Base-by-base conservation (phyloP, 2,888 invertebrate genomes). In the Dicyrtomina minuta region DNA sequence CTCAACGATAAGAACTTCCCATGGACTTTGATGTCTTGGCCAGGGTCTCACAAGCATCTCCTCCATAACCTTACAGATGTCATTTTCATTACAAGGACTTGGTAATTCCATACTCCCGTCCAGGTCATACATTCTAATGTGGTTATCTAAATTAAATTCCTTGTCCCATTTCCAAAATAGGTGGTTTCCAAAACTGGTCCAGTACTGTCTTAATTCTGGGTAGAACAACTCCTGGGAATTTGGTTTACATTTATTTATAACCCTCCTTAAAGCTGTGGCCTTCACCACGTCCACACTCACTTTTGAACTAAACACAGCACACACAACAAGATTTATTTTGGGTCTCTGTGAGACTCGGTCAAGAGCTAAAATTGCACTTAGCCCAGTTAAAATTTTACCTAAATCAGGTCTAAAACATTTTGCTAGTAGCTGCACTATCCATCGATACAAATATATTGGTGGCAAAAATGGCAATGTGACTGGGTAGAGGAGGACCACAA, bases 1-100 rank as follows among this genome's bases (percentile, higher is more conserved):
- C n/a, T 44, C 22, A 8, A 70, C 55, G 2, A 70, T 15, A 15
- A 58, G 24, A 3, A 59, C 70, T 58, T 70, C 70, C 70, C 70
- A 70, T 3, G 70, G 70, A 41, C 70, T 70, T 24, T 70, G 65
- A 12, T 56, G n/a, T 39, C 58, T 46, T 8, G 33, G 44, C 26
- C 65, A 70, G 1, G 70, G 70, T n/a, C 41, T 3, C 4, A 33
- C 33, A 33, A 33, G 33, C 8, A 33, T 3, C 8, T 33, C 33
- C 8, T 33, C 33, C 33, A 33, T 33, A 5, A 33, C 33, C 8
- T 33, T 33, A 8, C 33, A 33, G 33, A 33, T 33, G 33, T 33
- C 33, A 8, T 33, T 33, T 33, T 33, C 33, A 33, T 33, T 8
- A 8, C 33, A 33, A 8, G 33, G 33, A 33, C 33, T 33, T 3